Percentiles rank a stretch among this genome's conserved stretches.
Conservation (phyloP, 2,113 vertebrate genomes). For the Balaenoptera acutorostrata region DNA sequence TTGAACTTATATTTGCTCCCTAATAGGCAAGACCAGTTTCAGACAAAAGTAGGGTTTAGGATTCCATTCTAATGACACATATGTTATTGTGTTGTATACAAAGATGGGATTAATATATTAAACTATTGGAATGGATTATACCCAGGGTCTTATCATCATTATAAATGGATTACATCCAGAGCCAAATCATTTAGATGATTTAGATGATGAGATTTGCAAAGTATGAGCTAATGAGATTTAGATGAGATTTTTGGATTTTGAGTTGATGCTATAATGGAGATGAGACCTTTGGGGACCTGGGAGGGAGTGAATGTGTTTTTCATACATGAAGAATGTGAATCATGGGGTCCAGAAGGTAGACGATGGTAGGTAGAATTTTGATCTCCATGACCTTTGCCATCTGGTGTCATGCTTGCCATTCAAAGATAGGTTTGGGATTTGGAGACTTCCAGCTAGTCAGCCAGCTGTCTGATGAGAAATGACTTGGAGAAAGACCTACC, state of each 20-base stretch:
- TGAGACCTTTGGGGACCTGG: neutral
- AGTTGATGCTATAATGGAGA: neutral
- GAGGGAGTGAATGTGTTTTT: neutral
- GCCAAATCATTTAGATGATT: conserved; percentile 20
- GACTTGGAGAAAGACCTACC: neutral
- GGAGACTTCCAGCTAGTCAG: no score
- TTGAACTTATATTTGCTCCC: neutral
- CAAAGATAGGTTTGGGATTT: neutral
- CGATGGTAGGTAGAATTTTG: neutral
- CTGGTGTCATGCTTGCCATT: neutral
- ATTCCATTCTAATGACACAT: neutral
- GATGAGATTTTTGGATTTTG: conserved; percentile 22
- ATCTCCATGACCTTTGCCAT: neutral
- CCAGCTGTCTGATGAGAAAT: neutral
- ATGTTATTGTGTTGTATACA: neutral
- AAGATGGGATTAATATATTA: neutral
- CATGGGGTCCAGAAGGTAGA: neutral
- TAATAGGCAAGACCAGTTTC: neutral
- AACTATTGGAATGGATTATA: neutral
- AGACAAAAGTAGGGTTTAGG: neutral
- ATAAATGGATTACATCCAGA: neutral
- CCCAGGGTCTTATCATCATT: neutral
- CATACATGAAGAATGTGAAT: neutral
- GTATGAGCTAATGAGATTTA: conserved; percentile 17
- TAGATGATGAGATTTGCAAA: conserved; percentile 40